phyloP scores from a whole-genome alignment of 2,113 vertebrate genomes.

The Crotophaga sulcirostris region DNA sequence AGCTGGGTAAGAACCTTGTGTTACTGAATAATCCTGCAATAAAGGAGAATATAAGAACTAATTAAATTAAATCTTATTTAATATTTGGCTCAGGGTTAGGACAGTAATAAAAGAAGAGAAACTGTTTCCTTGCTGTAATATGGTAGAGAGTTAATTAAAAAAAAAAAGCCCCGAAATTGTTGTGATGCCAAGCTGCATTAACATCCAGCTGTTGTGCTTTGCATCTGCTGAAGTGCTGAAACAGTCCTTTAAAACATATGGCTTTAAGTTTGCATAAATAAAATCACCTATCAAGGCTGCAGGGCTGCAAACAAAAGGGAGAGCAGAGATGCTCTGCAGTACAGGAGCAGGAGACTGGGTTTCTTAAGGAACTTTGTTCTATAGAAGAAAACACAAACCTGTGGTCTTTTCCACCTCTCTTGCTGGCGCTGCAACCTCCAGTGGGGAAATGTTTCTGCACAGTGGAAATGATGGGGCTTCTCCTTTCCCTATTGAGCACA shows the following conservation, averaged over 20 bases:
- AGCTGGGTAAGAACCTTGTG: not conserved
- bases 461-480: not conserved
- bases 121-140: conserved; percentile 52
- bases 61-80: conserved; percentile 57
- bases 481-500: not conserved
- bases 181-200: conserved; percentile 11
- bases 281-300: not conserved
- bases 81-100: conserved; percentile 7
- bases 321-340: not conserved
- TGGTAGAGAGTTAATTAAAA: conserved; percentile 7
- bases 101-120: conserved; percentile 35
- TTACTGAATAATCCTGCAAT: conserved; percentile 1
- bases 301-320: not conserved
- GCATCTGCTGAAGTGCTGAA: not conserved
- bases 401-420: not conserved
- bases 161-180: not conserved
- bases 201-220: conserved; percentile 44
- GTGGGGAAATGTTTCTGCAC: not conserved
- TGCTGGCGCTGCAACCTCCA: not conserved
- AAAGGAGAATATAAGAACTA: not conserved
- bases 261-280: not conserved
- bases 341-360: not conserved
- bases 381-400: not conserved
- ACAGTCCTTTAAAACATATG: not conserved
- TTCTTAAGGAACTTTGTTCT: not conserved